Percentiles rank a stretch among this genome's conserved stretches.
Evolutionary conservation across 2,113 vertebrate species (phyloP).

Genomic region (Apus apus): DNA sequence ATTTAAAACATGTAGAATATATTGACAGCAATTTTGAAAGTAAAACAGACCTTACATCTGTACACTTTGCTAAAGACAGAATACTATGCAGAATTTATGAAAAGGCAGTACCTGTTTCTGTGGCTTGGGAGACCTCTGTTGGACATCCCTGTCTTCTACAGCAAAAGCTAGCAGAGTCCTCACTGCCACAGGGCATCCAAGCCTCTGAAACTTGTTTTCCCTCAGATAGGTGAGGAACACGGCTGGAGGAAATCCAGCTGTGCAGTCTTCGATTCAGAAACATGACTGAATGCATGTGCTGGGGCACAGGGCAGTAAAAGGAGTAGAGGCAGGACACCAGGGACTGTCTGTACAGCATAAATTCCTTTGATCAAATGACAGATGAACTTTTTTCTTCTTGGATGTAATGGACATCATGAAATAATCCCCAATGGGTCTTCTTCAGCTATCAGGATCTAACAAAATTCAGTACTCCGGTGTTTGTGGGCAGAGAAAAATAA

Average conservation of each 20-base stretch:
- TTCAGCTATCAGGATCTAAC: not conserved
- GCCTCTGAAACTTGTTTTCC: not conserved
- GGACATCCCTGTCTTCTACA: not conserved
- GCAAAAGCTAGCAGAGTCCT: not conserved
- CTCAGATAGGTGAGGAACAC: not conserved
- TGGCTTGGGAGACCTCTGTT: slow-evolving; percentile 8
- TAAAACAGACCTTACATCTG: not conserved
- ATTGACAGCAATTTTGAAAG: not conserved
- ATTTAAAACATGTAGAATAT: not conserved
- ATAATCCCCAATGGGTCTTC: not conserved
- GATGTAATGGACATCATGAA: not conserved
- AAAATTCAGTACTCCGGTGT: not conserved
- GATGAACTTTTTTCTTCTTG: not conserved
- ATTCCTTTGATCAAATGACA: not conserved
- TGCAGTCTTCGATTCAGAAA: not conserved
- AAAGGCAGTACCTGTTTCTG: not conserved
- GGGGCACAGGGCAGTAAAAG: not conserved
- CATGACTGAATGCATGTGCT: not conserved
- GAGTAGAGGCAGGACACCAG: not conserved
- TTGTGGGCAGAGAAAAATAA: not conserved
- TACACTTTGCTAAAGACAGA: not conserved
- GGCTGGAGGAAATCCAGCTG: not conserved
- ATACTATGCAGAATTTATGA: not conserved
- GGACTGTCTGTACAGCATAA: not conserved
- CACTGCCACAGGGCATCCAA: not conserved